Conservation (phyloP, 37 sponge, comb jelly and placozoan species). For the Diacarnus erythraeanus region DNA sequence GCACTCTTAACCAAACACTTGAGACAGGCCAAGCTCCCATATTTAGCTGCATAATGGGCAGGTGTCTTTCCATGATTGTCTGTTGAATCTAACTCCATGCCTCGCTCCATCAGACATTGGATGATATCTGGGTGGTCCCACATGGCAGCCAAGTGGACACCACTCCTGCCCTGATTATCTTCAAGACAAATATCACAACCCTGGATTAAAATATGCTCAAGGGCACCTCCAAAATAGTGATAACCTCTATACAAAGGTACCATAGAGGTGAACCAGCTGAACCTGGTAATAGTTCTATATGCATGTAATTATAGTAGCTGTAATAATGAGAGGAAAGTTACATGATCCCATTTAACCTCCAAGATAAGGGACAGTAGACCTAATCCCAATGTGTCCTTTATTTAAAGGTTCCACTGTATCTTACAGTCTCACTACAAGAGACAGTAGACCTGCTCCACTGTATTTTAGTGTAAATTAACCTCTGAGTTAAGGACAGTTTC, state of each 20-base stretch:
- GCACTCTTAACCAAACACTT: constrained; percentile 24
- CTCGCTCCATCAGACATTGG: constrained; percentile 62
- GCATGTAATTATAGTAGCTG: no score
- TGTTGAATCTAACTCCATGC: constrained; percentile 56
- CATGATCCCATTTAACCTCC: no score
- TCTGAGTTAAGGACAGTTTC: no score
- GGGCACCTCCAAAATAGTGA: not conserved
- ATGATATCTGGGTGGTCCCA: constrained; percentile 57
- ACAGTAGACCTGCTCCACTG: no score
- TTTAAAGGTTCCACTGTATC: no score
- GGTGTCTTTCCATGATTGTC: constrained; percentile 73
- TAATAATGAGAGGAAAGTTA: no score
- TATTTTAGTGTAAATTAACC: no score
- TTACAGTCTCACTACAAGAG: no score
- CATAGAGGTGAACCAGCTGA: no score
- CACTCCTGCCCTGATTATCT: constrained; percentile 47
- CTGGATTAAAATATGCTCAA: not conserved
- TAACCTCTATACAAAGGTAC: not conserved
- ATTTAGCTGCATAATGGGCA: constrained; percentile 67
- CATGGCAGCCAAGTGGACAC: constrained; percentile 71
- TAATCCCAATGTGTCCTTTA: no score
- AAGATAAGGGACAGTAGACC: no score
- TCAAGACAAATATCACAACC: constrained; percentile 66
- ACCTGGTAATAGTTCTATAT: no score
- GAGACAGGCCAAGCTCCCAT: constrained; percentile 56